Evolutionary conservation across 2,797 vertebrate species (phyloP).

Genomic region (Apodemus agrarius): DNA sequence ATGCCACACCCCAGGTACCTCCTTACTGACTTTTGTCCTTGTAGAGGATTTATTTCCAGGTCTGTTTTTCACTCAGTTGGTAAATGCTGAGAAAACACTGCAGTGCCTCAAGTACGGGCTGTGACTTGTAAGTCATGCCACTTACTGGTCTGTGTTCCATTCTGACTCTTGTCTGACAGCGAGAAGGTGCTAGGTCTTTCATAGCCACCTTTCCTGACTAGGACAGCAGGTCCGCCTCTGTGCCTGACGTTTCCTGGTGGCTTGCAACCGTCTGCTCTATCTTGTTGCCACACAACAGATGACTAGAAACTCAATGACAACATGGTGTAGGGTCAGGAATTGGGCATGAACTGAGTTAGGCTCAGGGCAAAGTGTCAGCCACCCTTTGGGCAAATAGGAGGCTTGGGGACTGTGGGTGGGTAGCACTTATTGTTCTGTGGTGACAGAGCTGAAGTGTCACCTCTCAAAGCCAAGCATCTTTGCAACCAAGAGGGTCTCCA

Average conservation of each 20-base stretch:
- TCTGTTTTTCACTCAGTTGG: not conserved
- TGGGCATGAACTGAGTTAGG: not conserved
- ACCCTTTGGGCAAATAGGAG: not conserved
- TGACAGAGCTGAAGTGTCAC: not conserved
- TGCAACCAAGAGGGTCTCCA: not conserved
- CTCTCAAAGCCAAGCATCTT: not conserved
- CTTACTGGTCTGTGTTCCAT: not conserved
- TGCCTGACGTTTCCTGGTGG: not conserved
- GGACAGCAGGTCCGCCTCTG: not conserved
- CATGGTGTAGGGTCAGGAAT: not conserved
- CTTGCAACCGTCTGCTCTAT: not conserved
- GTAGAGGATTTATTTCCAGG: not conserved
- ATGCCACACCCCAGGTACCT: not conserved
- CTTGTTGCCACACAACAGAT: not conserved
- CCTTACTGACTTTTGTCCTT: not conserved
- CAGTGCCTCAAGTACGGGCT: not conserved
- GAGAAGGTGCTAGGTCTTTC: not conserved
- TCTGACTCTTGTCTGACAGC: not conserved
- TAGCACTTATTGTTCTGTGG: not conserved
- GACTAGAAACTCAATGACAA: not conserved
- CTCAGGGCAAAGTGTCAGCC: not conserved
- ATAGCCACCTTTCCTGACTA: not conserved
- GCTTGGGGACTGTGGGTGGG: not conserved
- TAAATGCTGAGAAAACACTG: not conserved
- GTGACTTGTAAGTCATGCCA: not conserved